These are phyloP conservation scores for Myotis davidii DNA, from an alignment of 2,113 vertebrate genomes.

Conservation along the genomic window DNA sequence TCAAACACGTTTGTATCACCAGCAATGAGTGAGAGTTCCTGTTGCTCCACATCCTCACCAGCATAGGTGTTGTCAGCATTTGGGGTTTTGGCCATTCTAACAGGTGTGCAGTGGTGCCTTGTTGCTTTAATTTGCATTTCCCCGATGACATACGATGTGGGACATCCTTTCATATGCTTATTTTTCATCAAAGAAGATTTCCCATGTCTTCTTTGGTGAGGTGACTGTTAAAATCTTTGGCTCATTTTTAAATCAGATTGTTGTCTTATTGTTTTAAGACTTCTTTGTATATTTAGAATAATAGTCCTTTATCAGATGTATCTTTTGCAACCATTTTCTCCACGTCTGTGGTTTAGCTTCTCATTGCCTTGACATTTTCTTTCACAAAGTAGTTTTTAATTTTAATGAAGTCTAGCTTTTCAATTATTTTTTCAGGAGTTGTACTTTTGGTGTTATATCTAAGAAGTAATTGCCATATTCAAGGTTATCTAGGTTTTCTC, in stretches of 20 bases:
- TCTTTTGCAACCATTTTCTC: slow-evolving; percentile 4
- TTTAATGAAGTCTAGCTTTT: not conserved
- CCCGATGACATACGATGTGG: not conserved
- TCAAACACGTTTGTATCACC: not conserved
- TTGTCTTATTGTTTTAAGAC: not conserved
- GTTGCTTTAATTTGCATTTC: not conserved
- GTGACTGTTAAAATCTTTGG: not conserved
- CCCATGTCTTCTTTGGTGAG: not conserved
- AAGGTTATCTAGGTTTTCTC: not conserved
- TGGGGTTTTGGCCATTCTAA: not conserved
- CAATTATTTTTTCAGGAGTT: not conserved
- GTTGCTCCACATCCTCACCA: not conserved
- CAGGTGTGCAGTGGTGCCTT: not conserved
- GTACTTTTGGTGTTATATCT: not conserved
- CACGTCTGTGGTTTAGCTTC: not conserved
- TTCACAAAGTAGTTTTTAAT: not conserved
- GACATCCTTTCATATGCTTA: not conserved
- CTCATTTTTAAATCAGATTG: not conserved
- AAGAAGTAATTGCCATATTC: not conserved
- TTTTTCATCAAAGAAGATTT: not conserved
- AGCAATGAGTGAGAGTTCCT: not conserved
- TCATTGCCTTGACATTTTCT: not conserved
- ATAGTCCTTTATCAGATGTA: not conserved
- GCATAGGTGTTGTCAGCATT: not conserved
- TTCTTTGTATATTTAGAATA: not conserved